Evolutionary conservation across 92 coral and sea anemone genomes (phyloP), one percentile per base, ranked within the genome.

Genomic region (Bergia puertoricense): DNA sequence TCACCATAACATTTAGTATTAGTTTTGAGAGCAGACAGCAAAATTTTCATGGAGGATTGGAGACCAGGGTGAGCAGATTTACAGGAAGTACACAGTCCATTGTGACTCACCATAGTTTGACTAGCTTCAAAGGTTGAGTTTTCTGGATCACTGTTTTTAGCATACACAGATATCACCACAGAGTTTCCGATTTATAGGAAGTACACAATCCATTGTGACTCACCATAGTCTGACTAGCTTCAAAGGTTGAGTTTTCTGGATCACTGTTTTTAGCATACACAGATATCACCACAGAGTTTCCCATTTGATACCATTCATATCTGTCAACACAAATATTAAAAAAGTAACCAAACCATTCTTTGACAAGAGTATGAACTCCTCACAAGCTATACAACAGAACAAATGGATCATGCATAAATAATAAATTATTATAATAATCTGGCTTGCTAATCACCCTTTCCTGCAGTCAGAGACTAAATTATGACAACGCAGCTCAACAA

Each of bases 291-390:
- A 97, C 89, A 66, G 90, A 91, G 48, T 93, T 91, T 41, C 99
- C 99, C 98, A 97, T 95, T 46, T 90, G 91, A 81, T 92, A 97
- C 95, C 98, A 94, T 81, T 97, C 99, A 90, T 94, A 97, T 88
- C 99, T 97, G 65, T 23, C 76, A 79, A 50, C 54, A 54, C 0
- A 62, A 18, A 18, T 0, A 7, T 18, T 30, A 51, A 56, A 39
- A 66, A 37, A 20, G 2, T 30, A 30, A 30, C 30, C 30, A 30
- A 30, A 30, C 30, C 30, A 30, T n/a, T n/a, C n/a, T n/a, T n/a
- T n/a, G n/a, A n/a, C n/a, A n/a, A n/a, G n/a, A n/a, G n/a, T n/a
- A n/a, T n/a, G n/a, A n/a, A n/a, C n/a, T n/a, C n/a, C n/a, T n/a
- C n/a, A n/a, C n/a, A n/a, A n/a, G n/a, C n/a, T n/a, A n/a, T n/a